phyloP scores from a whole-genome alignment of 2,113 vertebrate genomes.

The Corythoichthys intestinalis region DNA sequence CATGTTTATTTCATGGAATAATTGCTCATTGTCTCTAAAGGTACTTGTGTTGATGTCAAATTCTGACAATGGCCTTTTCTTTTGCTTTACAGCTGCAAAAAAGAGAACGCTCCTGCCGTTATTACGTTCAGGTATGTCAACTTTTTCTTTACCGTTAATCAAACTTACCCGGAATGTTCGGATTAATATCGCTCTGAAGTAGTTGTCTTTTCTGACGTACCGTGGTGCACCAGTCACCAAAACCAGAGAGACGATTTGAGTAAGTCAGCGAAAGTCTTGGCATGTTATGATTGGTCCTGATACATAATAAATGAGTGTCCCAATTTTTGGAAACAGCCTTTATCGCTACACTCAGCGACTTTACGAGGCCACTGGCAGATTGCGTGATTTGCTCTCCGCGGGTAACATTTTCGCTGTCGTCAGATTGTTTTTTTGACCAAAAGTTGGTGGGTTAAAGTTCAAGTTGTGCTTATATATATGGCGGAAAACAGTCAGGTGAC shows the following conservation, averaged over 20 bases:
- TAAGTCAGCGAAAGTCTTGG: constrained; percentile 53
- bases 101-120: constrained; percentile 97
- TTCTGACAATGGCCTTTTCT: constrained; percentile 51
- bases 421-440: not conserved
- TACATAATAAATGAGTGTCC: constrained; percentile 61
- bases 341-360: constrained; percentile 33
- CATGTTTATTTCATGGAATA: too few relatives aligned
- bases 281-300: constrained; percentile 44
- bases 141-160: not conserved
- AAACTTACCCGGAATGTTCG: not conserved
- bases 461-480: not conserved
- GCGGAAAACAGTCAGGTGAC: too few relatives aligned
- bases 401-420: constrained; percentile 38
- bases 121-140: constrained; percentile 94
- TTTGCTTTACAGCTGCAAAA: constrained; percentile 94
- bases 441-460: not conserved
- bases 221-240: constrained; percentile 5
- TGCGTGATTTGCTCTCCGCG: constrained; percentile 10
- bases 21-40: too few relatives aligned
- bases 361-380: constrained; percentile 16
- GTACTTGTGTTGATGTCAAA: too few relatives aligned
- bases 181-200: too few relatives aligned
- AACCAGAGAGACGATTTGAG: constrained; percentile 48
- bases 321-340: constrained; percentile 32
- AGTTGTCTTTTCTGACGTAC: too few relatives aligned